Conservation (phyloP, 2,888 invertebrate species). For the Ectemnius continuus region DNA sequence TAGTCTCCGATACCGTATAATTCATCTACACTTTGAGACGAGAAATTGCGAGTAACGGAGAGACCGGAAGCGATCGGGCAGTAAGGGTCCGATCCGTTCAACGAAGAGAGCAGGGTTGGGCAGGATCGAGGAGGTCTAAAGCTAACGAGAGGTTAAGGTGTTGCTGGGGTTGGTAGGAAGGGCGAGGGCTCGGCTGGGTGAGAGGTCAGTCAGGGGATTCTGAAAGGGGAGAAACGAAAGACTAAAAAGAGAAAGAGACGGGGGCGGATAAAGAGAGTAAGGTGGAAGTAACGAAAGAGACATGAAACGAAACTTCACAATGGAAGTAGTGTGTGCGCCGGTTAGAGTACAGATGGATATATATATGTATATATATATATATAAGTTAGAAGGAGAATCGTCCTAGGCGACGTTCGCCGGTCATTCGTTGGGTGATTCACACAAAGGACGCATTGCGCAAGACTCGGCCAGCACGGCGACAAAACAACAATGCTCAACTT, state of each 20-base stretch:
- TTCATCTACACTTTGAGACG: neutral
- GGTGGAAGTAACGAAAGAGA: constrained; percentile 2
- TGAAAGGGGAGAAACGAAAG: neutral
- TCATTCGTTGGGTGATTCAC: constrained; percentile 28
- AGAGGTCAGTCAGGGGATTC: neutral
- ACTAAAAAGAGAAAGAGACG: neutral
- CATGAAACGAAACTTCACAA: constrained; percentile 1
- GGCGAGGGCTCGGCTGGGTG: neutral
- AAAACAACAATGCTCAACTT: constrained; percentile 46
- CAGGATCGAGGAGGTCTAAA: neutral
- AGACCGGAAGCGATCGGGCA: constrained; percentile 19
- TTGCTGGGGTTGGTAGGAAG: neutral
- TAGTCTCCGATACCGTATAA: no score
- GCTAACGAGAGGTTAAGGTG: neutral
- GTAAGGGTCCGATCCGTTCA: neutral
- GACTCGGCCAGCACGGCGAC: constrained; percentile 46
- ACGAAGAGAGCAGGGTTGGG: constrained; percentile 1
- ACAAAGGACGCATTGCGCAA: constrained; percentile 53
- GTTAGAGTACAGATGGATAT: constrained; percentile 14
- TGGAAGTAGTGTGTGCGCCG: constrained; percentile 19
- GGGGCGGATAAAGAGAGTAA: neutral
- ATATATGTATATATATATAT: neutral
- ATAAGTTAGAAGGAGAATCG: neutral
- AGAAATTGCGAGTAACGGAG: neutral
- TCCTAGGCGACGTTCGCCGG: constrained; percentile 5